Conservation (phyloP, 2,888 invertebrate species). For the Netelia melanura region DNA sequence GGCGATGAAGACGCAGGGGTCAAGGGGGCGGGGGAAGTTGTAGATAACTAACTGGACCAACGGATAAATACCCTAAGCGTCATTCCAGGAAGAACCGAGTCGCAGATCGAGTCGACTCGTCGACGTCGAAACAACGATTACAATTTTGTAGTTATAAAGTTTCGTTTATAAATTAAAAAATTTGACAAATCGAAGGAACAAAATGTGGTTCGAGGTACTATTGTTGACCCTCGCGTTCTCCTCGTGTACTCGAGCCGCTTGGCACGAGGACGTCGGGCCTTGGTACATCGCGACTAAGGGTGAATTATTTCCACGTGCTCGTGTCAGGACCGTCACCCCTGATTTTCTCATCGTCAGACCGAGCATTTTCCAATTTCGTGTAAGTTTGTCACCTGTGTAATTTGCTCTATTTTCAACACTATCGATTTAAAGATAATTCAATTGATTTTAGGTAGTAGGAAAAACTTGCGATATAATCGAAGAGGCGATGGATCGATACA, state of each 20-base stretch:
- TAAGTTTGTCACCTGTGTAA: conserved; percentile 58
- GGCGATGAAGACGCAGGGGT: neutral
- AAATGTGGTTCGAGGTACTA: conserved; percentile 27
- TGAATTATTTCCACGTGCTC: conserved; percentile 90
- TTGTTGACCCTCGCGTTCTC: conserved; percentile 2
- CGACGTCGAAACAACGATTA: neutral
- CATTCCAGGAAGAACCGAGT: too few relatives aligned
- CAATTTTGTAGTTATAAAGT: neutral
- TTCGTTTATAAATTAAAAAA: neutral
- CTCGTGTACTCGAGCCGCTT: conserved; percentile 16
- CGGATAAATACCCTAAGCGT: too few relatives aligned
- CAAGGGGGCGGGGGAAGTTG: neutral
- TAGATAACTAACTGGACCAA: too few relatives aligned
- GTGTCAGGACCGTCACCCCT: conserved; percentile 80
- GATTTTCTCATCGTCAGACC: conserved; percentile 85
- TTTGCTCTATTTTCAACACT: neutral
- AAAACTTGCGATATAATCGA: conserved; percentile 87
- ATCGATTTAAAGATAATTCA: too few relatives aligned
- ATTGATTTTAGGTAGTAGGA: conserved; percentile 81
- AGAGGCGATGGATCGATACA: conserved; percentile 86
- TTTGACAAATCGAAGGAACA: neutral
- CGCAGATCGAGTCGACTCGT: neutral
- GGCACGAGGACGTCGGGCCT: conserved; percentile 85
- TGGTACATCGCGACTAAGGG: conserved; percentile 87
- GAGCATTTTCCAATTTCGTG: conserved; percentile 84